Base-by-base conservation (phyloP, 2,797 vertebrate species). In the Champsocephalus gunnari region DNA sequence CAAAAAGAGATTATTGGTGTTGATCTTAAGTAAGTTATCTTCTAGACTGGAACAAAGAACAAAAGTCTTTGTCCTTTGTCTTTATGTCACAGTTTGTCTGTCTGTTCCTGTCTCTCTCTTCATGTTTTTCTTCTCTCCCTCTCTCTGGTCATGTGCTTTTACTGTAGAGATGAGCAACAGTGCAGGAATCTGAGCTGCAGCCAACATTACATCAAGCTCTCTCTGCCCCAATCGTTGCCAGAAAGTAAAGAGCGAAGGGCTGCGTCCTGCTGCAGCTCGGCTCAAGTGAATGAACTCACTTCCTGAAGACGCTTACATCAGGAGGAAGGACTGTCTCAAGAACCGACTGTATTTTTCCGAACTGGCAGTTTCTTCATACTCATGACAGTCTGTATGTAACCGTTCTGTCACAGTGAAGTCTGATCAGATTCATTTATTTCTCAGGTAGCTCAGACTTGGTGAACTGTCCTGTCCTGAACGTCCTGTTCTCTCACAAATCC, bases 91-190 rank as follows among this genome's bases (percentile, higher is more conserved):
- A 64, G 17, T 62, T 14, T 49, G 24, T 28, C 17, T 38, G 51
- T 73, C 34, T 54, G 21, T 73, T 32, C 56, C 66, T 54, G 51
- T 58, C 47, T 49, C 19, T 24, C 66, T 24, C 66, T 7, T 14
- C 9, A 4, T 61, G 5, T 68, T 32, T 64, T 49, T 59, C 34
- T 68, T 49, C 50, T 48, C 4, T 38, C 48, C 12, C 65, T 2
- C 65, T 43, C 75, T 58, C 58, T 44, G 3, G 84, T 91, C 92
- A 90, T 85, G 81, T 90, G 91, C 88, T 73, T 68, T 47, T 66
- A 75, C 86, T 81, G 83, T 83, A 79, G 81, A 86, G 89, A 93
- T 94, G 93, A 94, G 87, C 90, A 91, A 92, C 72, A 75, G 71
- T 34, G 58, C 80, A 89, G 91, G 92, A 93, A 92, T 94, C 81